A percentile compares a stretch with the other conserved stretches of the same genome.
These are phyloP conservation scores for Pantelozetes paolii DNA, from an alignment of 2,888 invertebrate genomes.

Conservation along the genomic window DNA sequence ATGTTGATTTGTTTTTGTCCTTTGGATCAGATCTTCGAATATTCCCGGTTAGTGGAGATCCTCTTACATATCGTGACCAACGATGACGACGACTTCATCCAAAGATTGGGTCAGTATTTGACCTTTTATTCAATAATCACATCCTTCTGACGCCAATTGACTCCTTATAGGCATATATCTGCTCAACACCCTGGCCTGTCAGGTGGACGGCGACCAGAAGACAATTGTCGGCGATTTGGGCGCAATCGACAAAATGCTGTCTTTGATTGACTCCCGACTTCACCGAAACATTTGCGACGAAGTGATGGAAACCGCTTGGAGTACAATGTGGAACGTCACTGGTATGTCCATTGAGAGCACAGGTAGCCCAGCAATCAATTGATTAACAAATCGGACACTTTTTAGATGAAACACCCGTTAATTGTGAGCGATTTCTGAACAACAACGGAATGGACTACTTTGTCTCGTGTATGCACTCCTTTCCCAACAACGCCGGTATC, in stretches of 20 bases:
- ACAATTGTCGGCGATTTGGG: conserved; percentile 82
- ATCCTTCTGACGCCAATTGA: no score
- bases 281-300: conserved; percentile 78
- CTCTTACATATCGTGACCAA: conserved; percentile 70
- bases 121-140: no score
- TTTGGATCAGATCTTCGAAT: conserved; percentile 74
- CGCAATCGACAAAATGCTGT: conserved; percentile 82
- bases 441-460: conserved; percentile 85
- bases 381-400: neutral
- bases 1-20: conserved; percentile 49
- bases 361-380: neutral
- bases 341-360: conserved; percentile 22
- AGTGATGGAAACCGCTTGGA: conserved; percentile 96
- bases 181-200: conserved; percentile 90
- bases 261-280: conserved; percentile 75
- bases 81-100: conserved; percentile 78
- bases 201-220: conserved; percentile 90
- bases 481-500: conserved; percentile 40
- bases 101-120: no score
- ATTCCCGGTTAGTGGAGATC: conserved; percentile 76
- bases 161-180: conserved; percentile 86
- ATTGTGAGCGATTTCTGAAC: conserved; percentile 84
- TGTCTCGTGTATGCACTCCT: conserved; percentile 65
- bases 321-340: conserved; percentile 91
- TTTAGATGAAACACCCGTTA: conserved; percentile 83